Evolutionary conservation across 1,140 invertebrate genomes (phyloP).

Genomic region (Zelostemma sp.): DNA sequence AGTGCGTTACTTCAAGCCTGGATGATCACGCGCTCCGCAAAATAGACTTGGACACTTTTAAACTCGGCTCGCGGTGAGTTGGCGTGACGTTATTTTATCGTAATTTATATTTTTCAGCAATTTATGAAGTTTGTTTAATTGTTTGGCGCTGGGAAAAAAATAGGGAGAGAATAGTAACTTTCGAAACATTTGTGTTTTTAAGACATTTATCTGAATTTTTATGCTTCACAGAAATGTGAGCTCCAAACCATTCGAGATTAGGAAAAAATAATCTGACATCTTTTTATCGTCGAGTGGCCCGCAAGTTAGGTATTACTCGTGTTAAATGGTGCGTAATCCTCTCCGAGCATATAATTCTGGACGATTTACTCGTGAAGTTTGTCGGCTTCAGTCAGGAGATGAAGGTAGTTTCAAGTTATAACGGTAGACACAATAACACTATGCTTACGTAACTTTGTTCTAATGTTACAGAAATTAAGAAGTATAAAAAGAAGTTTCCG

Average conservation of each 20-base stretch:
- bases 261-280: conserved; percentile 35
- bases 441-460: conserved; percentile 27
- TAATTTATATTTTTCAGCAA: neutral
- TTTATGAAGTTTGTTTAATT: too few relatives aligned
- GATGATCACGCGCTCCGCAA: conserved; percentile 18
- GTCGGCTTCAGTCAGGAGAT: conserved; percentile 15
- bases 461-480: conserved; percentile 42
- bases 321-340: conserved; percentile 55
- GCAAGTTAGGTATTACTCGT: conserved; percentile 41
- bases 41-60: conserved; percentile 27
- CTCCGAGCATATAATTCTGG: conserved; percentile 47
- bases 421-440: conserved; percentile 43
- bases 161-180: too few relatives aligned
- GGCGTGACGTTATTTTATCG: neutral
- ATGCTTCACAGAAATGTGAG: conserved; percentile 11
- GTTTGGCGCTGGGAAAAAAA: too few relatives aligned
- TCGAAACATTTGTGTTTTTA: too few relatives aligned
- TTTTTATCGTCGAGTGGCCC: conserved; percentile 41
- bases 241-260: conserved; percentile 26
- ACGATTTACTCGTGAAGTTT: conserved; percentile 56
- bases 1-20: conserved; percentile 26
- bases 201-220: conserved; percentile 8
- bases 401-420: conserved; percentile 41
- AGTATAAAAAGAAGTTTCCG: conserved; percentile 20
- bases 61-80: neutral